phyloP scores from a whole-genome alignment of 2,113 vertebrate species.

The Prionailurus viverrinus region DNA sequence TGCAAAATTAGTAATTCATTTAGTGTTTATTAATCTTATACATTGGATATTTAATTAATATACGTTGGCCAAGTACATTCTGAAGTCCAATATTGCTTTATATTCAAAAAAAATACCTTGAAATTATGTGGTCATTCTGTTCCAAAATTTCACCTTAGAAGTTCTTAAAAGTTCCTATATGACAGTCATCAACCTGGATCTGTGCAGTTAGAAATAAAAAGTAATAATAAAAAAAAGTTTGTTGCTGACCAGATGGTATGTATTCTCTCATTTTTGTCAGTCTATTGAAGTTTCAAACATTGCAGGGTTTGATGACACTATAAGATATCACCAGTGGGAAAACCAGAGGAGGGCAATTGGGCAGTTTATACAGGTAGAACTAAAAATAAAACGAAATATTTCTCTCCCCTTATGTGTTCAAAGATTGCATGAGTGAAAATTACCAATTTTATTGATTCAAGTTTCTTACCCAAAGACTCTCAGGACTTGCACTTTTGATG shows the following conservation, averaged over 20 bases:
- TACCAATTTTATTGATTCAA: constrained; percentile 47
- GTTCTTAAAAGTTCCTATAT: not conserved
- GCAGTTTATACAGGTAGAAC: constrained; percentile 1
- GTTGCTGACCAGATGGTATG: not conserved
- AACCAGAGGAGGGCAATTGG: not conserved
- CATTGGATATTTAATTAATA: not conserved
- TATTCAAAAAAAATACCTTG: not conserved
- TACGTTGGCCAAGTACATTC: not conserved
- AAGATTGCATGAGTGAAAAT: not conserved
- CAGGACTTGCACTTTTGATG: not conserved
- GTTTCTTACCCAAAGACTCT: not conserved
- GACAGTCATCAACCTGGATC: not conserved
- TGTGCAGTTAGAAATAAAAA: constrained; percentile 35
- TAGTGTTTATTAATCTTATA: not conserved
- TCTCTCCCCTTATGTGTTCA: not conserved
- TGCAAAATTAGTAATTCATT: not conserved
- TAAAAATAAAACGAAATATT: constrained; percentile 58
- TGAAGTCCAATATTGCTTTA: not conserved
- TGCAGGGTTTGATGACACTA: not conserved
- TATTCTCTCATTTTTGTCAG: constrained; percentile 46
- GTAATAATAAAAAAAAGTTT: not conserved
- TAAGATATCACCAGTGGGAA: constrained; percentile 22
- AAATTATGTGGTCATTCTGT: not conserved
- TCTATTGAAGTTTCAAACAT: constrained; percentile 5
- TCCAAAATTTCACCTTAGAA: not conserved